Percentiles rank a stretch among this genome's conserved stretches.
These are phyloP conservation scores for Gobiocypris rarus DNA, from an alignment of 2,113 vertebrate genomes.

Conservation along the genomic window DNA sequence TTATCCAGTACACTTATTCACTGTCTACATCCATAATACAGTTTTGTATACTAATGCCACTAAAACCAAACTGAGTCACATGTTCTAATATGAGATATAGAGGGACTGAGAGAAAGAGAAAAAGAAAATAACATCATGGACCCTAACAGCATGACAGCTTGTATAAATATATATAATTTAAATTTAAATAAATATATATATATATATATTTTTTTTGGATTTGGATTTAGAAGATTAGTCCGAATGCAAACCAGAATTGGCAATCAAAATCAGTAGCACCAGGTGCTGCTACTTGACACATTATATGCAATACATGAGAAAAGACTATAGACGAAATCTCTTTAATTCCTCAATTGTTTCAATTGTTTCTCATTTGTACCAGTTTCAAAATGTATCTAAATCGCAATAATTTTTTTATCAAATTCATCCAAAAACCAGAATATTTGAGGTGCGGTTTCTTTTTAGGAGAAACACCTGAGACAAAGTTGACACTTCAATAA, in stretches of 20 bases:
- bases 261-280: no score
- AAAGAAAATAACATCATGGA: neutral
- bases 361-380: no score
- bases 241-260: constrained; percentile 11
- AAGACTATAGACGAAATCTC: neutral
- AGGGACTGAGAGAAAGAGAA: neutral
- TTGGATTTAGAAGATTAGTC: neutral
- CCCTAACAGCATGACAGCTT: neutral
- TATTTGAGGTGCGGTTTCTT: neutral
- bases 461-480: no score
- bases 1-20: constrained; percentile 1
- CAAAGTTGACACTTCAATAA: no score
- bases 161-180: no score
- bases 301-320: no score
- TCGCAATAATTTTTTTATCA: neutral
- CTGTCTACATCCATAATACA: constrained; percentile 24
- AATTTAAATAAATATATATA: no score
- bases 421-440: neutral
- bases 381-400: no score
- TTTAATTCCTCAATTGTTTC: neutral
- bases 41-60: neutral
- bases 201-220: no score
- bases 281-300: no score
- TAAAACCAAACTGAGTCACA: neutral
- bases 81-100: neutral